Percentiles rank a stretch among this genome's conserved stretches.
Conservation (phyloP, 2,797 vertebrate genomes). For the Crocodylus rhombifer region DNA sequence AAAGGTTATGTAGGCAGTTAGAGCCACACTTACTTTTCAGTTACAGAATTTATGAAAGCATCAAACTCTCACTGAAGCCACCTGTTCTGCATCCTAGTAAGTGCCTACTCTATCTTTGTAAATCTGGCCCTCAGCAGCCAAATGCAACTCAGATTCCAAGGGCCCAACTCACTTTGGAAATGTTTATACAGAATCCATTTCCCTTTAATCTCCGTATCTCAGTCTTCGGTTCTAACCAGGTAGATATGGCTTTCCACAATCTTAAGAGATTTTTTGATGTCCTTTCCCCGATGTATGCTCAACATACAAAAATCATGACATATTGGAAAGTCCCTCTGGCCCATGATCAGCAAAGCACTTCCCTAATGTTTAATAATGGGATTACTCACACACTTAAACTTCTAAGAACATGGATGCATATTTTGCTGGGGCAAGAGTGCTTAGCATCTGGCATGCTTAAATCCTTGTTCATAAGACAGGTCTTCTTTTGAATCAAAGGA, state of each 20-base stretch:
- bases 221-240: neutral
- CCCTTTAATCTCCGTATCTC: neutral
- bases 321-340: neutral
- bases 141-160: neutral
- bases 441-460: constrained; percentile 31
- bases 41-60: too few relatives aligned
- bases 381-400: constrained; percentile 43
- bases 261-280: fast-evolving
- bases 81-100: neutral
- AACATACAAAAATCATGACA: too few relatives aligned
- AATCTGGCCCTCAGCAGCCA: neutral
- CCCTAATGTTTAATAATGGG: constrained; percentile 10
- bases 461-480: constrained; percentile 4
- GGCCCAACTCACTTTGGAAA: neutral
- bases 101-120: neutral
- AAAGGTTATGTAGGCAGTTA: neutral
- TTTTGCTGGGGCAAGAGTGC: constrained; percentile 39
- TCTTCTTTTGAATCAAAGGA: constrained; percentile 21
- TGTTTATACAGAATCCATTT: neutral
- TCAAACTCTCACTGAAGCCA: too few relatives aligned
- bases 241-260: neutral
- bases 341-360: constrained; percentile 4
- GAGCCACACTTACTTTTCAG: neutral
- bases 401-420: constrained; percentile 24
- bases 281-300: neutral